Conservation (phyloP, 1,140 invertebrate genomes). For the Drosophila pseudoananassae region DNA sequence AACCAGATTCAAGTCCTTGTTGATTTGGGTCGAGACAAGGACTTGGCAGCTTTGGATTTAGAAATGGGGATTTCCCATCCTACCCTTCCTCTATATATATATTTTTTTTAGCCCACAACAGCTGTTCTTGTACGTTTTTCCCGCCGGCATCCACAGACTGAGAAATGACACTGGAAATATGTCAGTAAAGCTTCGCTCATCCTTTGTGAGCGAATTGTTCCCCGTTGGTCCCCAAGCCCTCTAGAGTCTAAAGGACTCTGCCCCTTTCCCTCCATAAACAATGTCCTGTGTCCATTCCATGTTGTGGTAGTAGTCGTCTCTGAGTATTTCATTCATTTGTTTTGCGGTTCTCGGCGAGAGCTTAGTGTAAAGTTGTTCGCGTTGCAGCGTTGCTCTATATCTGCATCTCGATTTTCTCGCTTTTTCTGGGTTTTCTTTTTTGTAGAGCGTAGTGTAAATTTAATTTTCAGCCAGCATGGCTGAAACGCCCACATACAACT, state of each 20-base stretch:
- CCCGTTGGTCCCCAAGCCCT: neutral
- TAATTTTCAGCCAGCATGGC: slow-evolving; percentile 48
- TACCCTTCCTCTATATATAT: neutral
- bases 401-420: slow-evolving; percentile 5
- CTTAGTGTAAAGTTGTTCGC: slow-evolving; percentile 46
- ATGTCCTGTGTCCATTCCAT: slow-evolving; percentile 30
- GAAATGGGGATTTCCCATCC: neutral
- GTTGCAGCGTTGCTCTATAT: slow-evolving; percentile 14
- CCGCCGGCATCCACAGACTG: slow-evolving; percentile 20
- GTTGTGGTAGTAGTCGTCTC: slow-evolving; percentile 45
- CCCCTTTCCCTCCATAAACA: slow-evolving; percentile 3
- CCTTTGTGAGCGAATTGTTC: slow-evolving; percentile 39
- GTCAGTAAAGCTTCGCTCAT: slow-evolving; percentile 54
- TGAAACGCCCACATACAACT: slow-evolving; percentile 29
- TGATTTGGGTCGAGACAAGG: slow-evolving; percentile 76
- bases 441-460: slow-evolving; percentile 26
- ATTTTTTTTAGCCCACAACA: slow-evolving; percentile 14
- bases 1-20: slow-evolving; percentile 37
- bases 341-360: slow-evolving; percentile 63
- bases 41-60: slow-evolving; percentile 66
- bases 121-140: slow-evolving; percentile 9
- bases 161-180: slow-evolving; percentile 76
- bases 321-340: slow-evolving; percentile 75
- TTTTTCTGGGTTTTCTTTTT: slow-evolving; percentile 27
- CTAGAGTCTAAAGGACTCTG: neutral